phyloP scores from a whole-genome alignment of 2,113 vertebrate genomes.

The Damaliscus lunatus region DNA sequence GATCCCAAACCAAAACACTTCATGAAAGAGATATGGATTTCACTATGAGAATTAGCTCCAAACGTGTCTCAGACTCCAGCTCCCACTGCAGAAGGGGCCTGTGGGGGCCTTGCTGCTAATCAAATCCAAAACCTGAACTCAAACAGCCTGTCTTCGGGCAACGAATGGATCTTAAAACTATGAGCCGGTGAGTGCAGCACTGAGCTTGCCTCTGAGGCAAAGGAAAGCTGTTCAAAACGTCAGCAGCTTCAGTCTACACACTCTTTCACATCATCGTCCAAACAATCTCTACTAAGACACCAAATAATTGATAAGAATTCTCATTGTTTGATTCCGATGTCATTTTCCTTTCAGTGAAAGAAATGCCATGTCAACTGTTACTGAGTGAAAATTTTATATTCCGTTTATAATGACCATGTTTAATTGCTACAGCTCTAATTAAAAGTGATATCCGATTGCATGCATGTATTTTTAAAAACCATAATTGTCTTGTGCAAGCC shows the following conservation, averaged over 20 bases:
- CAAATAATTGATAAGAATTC: conserved; percentile 69
- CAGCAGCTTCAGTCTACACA: background rate
- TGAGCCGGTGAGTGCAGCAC: accelerated
- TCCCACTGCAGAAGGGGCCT: background rate
- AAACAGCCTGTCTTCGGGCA: background rate
- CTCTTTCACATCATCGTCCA: conserved; percentile 6
- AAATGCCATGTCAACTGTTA: conserved; percentile 73
- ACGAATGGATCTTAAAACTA: background rate
- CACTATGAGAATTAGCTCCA: background rate
- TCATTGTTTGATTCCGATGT: conserved; percentile 58
- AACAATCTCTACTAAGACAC: conserved; percentile 48
- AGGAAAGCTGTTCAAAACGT: background rate
- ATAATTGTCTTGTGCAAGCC: conserved; percentile 84
- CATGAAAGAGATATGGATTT: background rate
- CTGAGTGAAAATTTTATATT: conserved; percentile 76
- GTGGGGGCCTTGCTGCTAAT: background rate
- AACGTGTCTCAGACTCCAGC: background rate
- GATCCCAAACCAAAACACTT: conserved; percentile 16
- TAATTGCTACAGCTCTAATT: conserved; percentile 79
- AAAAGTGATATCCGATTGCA: conserved; percentile 79
- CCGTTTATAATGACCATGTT: conserved; percentile 79
- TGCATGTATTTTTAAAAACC: conserved; percentile 78
- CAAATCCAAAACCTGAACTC: background rate
- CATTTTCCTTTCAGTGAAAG: conserved; percentile 74
- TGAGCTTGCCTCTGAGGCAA: background rate